phyloP scores from a whole-genome alignment of 2,888 invertebrate genomes.

The Aproaerema taeniolella region DNA sequence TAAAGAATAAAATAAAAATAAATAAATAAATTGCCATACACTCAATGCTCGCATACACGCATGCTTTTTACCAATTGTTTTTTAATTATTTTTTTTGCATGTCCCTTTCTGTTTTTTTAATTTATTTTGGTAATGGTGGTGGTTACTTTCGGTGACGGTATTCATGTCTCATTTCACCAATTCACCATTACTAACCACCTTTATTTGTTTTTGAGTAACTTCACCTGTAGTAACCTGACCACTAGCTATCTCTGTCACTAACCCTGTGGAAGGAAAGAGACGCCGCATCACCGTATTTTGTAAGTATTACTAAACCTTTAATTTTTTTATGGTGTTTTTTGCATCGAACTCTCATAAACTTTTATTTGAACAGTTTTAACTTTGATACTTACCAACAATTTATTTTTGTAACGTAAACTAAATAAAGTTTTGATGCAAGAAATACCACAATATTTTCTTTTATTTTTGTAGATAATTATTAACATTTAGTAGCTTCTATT shows the following conservation, averaged over 20 bases:
- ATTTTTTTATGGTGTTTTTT: background rate
- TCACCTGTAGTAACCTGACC: conserved; percentile 59
- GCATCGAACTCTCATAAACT: too few species aligned
- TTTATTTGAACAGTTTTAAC: too few species aligned
- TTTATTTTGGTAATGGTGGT: too few species aligned
- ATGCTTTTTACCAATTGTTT: conserved; percentile 7
- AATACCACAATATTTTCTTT: background rate
- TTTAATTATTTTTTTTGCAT: conserved; percentile 16
- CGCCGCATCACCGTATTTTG: background rate
- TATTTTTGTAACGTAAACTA: too few species aligned
- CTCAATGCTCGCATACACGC: background rate
- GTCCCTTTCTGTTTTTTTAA: conserved; percentile 11
- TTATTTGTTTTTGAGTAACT: conserved; percentile 60
- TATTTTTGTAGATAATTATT: too few species aligned
- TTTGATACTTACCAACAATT: too few species aligned
- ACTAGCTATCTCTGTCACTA: conserved; percentile 46
- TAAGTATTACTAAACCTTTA: conserved; percentile 5
- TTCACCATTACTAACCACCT: conserved; percentile 52
- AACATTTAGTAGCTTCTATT: too few species aligned
- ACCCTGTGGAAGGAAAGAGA: conserved; percentile 20
- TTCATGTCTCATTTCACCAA: conserved; percentile 3
- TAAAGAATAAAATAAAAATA: too few species aligned
- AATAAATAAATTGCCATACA: conserved; percentile 1
- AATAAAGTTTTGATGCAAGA: too few species aligned
- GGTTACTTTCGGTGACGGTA: conserved; percentile 51